Evolutionary conservation across 2,797 vertebrate species (phyloP).

Genomic region (Danio kyathit): DNA sequence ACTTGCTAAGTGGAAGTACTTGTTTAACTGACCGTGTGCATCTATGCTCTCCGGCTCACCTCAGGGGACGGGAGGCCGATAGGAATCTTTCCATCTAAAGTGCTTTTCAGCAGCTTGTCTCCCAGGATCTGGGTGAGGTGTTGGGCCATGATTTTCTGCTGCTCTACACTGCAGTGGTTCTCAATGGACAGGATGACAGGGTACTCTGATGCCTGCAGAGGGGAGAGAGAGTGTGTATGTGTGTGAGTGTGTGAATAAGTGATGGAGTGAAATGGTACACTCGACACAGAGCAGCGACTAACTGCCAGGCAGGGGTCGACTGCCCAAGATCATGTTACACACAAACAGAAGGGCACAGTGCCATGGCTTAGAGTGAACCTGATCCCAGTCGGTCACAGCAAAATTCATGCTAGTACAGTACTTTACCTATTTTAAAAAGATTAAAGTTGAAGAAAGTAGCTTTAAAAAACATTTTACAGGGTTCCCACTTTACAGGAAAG

Average conservation of each 20-base stretch:
- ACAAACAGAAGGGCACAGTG: slow-evolving; percentile 10
- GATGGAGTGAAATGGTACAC: slow-evolving; percentile 69
- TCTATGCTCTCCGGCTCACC: slow-evolving; percentile 74
- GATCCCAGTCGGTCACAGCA: slow-evolving; percentile 1
- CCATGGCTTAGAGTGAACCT: neutral
- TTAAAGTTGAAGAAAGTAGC: neutral
- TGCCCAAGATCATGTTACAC: slow-evolving; percentile 56
- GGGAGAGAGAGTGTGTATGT: neutral
- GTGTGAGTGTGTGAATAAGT: slow-evolving; percentile 49
- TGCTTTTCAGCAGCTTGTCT: slow-evolving; percentile 84
- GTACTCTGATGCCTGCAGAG: slow-evolving; percentile 84
- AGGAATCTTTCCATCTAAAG: slow-evolving; percentile 78
- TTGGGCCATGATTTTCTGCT: slow-evolving; percentile 87
- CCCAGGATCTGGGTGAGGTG: slow-evolving; percentile 89
- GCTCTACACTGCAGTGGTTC: slow-evolving; percentile 92
- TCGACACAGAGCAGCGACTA: slow-evolving; percentile 53
- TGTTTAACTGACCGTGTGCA: neutral
- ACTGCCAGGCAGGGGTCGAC: slow-evolving; percentile 52
- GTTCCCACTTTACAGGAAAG: too few species aligned
- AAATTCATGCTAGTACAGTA: neutral
- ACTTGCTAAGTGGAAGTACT: neutral
- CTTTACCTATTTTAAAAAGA: slow-evolving; percentile 5
- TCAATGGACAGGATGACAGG: slow-evolving; percentile 93
- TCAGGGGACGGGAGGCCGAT: slow-evolving; percentile 86
- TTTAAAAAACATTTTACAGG: neutral